phyloP scores from a whole-genome alignment of 2,113 vertebrate genomes.

The Thalassarche chlororhynchos region DNA sequence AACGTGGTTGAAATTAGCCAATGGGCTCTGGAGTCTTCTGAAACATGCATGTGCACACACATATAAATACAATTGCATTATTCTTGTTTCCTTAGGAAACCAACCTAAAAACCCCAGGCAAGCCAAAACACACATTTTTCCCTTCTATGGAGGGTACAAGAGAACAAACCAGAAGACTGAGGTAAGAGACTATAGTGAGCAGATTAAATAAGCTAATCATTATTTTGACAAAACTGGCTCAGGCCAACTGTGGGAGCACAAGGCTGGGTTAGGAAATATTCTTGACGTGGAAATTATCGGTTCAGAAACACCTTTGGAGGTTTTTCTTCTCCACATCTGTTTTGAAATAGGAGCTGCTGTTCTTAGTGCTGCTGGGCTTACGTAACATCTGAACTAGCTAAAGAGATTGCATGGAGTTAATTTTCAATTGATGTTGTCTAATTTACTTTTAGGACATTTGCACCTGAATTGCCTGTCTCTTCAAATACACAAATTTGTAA shows the following conservation, averaged over 20 bases:
- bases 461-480: not conserved
- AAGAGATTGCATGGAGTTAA: not conserved
- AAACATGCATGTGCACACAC: not conserved
- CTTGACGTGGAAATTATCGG: not conserved
- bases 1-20: not conserved
- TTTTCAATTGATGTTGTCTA: not conserved
- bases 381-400: not conserved
- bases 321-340: constrained; percentile 10
- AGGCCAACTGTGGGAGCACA: not conserved
- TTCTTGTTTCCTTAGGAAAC: constrained; percentile 16
- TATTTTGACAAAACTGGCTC: constrained; percentile 22
- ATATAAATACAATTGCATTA: not conserved
- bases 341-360: constrained; percentile 14
- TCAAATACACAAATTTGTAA: not conserved
- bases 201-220: constrained; percentile 14
- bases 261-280: not conserved
- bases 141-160: not conserved
- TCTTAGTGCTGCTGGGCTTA: not conserved
- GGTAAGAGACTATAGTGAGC: constrained; percentile 5
- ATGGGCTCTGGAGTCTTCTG: not conserved
- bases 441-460: not conserved
- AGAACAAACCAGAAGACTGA: constrained; percentile 28
- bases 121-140: constrained; percentile 25
- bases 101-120: not conserved
- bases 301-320: constrained; percentile 20